phyloP scores from a whole-genome alignment of 1,140 invertebrate genomes.

The Tribolium castaneum region DNA sequence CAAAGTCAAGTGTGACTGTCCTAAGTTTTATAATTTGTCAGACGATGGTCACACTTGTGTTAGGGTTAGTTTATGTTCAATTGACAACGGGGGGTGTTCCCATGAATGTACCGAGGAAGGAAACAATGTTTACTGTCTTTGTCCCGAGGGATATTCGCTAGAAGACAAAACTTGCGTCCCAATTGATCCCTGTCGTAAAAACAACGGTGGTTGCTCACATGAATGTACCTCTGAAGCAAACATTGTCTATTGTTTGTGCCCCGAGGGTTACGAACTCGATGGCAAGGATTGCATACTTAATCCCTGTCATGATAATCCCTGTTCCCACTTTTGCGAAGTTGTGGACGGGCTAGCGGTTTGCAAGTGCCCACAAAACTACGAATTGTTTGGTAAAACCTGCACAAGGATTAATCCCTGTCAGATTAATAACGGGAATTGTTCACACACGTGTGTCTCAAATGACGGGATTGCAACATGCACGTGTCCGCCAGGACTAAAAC shows the following conservation, averaged over 20 bases:
- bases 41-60: constrained; percentile 59
- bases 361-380: constrained; percentile 52
- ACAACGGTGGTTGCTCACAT: constrained; percentile 74
- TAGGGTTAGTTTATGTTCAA: constrained; percentile 64
- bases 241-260: constrained; percentile 71
- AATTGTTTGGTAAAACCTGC: constrained; percentile 63
- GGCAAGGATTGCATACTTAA: constrained; percentile 66
- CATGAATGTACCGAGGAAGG: constrained; percentile 72
- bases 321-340: constrained; percentile 57
- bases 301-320: constrained; percentile 73
- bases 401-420: constrained; percentile 62
- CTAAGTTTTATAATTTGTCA: constrained; percentile 62
- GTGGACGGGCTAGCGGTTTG: constrained; percentile 51
- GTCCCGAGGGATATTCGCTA: constrained; percentile 58
- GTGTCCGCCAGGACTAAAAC: constrained; percentile 62
- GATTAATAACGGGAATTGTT: constrained; percentile 65
- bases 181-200: constrained; percentile 77
- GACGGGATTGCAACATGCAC: constrained; percentile 61
- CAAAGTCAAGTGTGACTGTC: constrained; percentile 63
- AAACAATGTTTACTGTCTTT: constrained; percentile 70
- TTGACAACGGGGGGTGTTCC: constrained; percentile 74
- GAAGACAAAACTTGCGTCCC: constrained; percentile 69
- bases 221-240: constrained; percentile 67
- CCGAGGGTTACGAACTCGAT: constrained; percentile 67
- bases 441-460: constrained; percentile 60